Evolutionary conservation across 1,140 invertebrate species (phyloP).

Genomic region (Drosophila paulistorum): DNA sequence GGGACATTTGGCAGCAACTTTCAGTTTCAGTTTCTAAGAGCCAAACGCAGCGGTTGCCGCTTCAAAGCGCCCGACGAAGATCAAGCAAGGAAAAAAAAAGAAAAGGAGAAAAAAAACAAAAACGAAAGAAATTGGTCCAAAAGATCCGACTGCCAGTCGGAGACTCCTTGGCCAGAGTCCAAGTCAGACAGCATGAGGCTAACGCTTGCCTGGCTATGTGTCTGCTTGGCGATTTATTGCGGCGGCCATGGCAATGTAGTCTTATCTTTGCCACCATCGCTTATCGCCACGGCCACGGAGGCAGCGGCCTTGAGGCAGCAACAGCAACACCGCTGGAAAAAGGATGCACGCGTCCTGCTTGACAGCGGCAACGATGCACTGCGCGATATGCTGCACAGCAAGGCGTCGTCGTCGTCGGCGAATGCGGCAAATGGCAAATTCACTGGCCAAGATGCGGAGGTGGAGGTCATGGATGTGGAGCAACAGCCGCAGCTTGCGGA

Average conservation of each 20-base stretch:
- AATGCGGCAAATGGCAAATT: conserved; percentile 22
- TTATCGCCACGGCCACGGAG: conserved; percentile 74
- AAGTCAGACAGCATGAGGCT: conserved; percentile 70
- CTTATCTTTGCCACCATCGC: conserved; percentile 83
- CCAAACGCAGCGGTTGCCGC: conserved; percentile 59
- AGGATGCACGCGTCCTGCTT: conserved; percentile 78
- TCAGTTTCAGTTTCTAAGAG: conserved; percentile 76
- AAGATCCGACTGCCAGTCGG: conserved; percentile 16
- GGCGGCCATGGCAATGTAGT: conserved; percentile 69
- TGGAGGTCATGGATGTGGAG: conserved; percentile 28
- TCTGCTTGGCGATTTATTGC: conserved; percentile 81
- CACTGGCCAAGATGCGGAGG: conserved; percentile 10
- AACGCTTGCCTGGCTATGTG: conserved; percentile 75
- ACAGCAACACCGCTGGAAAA: conserved; percentile 57
- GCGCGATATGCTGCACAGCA: conserved; percentile 55
- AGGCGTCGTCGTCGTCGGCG: conserved; percentile 23
- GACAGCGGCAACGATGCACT: conserved; percentile 54
- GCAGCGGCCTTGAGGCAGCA: conserved; percentile 72
- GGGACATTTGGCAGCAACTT: conserved; percentile 64
- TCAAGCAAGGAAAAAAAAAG: conserved; percentile 14
- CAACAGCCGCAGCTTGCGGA: conserved; percentile 50
- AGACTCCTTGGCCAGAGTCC: conserved; percentile 23
- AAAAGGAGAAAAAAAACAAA: conserved; percentile 8
- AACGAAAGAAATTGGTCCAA: conserved; percentile 57
- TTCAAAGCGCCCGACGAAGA: conserved; percentile 66